A percentile compares a stretch with the other conserved stretches of the same genome.
These are phyloP conservation scores for Microcebus ravelobensis DNA, from an alignment of 2,113 vertebrate genomes.

Conservation along the genomic window DNA sequence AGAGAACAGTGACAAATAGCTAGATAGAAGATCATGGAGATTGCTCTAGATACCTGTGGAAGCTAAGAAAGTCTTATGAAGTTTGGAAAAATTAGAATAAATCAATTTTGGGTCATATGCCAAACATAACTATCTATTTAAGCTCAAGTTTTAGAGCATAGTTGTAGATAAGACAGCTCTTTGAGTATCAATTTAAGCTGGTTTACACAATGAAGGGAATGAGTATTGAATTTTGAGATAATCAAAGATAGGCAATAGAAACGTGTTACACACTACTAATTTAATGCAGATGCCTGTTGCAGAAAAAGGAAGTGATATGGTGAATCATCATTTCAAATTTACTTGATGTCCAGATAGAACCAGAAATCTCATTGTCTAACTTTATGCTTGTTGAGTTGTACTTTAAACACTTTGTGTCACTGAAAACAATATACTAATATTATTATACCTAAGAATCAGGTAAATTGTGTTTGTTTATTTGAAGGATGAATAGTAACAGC, in stretches of 20 bases:
- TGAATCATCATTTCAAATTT: constrained; percentile 4
- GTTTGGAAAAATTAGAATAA: background rate
- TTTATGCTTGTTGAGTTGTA: background rate
- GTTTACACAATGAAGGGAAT: background rate
- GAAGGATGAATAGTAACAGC: background rate
- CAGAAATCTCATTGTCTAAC: background rate
- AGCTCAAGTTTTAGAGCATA: background rate
- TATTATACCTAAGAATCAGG: background rate
- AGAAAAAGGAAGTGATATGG: background rate
- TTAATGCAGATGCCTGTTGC: background rate
- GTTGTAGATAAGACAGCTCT: background rate
- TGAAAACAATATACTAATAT: background rate
- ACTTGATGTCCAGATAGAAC: background rate
- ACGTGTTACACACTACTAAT: background rate
- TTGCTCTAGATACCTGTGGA: background rate
- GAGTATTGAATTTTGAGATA: background rate
- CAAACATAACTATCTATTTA: background rate
- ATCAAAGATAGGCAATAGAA: background rate
- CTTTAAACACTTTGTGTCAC: background rate
- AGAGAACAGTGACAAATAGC: background rate
- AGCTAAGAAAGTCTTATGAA: background rate
- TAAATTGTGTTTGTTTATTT: background rate
- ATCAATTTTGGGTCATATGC: background rate
- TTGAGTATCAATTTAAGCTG: background rate
- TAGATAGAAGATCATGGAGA: background rate